Conservation (phyloP, 2,888 invertebrate species). For the Lepidocyrtinus sp. region DNA sequence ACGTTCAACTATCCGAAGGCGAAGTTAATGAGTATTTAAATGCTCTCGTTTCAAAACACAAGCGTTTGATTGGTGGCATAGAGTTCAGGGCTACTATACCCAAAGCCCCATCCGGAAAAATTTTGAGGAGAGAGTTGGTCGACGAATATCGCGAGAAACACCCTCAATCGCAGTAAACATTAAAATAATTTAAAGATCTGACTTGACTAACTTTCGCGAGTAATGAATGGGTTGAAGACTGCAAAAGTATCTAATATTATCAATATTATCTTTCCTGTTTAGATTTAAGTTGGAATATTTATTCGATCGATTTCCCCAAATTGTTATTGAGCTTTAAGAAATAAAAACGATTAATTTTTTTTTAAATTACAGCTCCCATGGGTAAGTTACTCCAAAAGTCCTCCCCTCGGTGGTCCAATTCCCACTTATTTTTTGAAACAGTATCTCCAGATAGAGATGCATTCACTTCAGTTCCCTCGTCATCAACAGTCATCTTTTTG, state of each 20-base stretch:
- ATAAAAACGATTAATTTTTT: too few species aligned
- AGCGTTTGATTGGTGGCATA: slow-evolving; percentile 81
- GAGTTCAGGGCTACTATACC: slow-evolving; percentile 80
- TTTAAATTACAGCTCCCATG: slow-evolving; percentile 43
- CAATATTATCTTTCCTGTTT: background rate
- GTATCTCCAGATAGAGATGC: slow-evolving; percentile 13
- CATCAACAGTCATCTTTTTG: background rate
- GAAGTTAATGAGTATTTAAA: slow-evolving; percentile 79
- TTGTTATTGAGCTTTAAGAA: too few species aligned
- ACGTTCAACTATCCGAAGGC: slow-evolving; percentile 73
- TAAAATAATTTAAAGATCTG: too few species aligned
- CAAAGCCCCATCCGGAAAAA: slow-evolving; percentile 84
- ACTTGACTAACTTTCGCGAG: too few species aligned
- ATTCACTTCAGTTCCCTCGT: background rate
- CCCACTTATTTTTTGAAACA: slow-evolving; percentile 7
- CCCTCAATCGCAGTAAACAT: too few species aligned
- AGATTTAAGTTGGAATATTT: background rate
- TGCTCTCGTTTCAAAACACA: slow-evolving; percentile 82
- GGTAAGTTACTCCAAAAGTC: slow-evolving; percentile 61
- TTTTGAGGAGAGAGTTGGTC: slow-evolving; percentile 79
- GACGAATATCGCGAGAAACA: slow-evolving; percentile 57
- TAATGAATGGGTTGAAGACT: background rate
- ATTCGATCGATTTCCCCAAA: too few species aligned
- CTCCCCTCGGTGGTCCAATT: slow-evolving; percentile 29
- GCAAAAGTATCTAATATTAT: background rate